Evolutionary conservation across 53 echinoderm and acorn worm genomes (phyloP), one percentile per base, ranked within the genome.

Genomic region (Echinometra lucunter): DNA sequence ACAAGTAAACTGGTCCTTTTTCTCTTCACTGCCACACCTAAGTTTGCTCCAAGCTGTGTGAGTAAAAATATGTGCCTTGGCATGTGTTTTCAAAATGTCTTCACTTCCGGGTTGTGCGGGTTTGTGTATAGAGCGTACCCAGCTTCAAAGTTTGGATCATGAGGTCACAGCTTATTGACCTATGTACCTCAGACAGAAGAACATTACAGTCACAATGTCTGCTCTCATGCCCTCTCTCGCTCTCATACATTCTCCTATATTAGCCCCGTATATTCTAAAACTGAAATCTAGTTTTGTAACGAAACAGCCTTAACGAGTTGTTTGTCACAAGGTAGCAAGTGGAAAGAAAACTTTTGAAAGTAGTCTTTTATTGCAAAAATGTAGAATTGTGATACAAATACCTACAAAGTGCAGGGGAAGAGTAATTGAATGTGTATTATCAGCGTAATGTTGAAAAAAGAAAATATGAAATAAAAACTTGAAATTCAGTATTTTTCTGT

Each of bases 71-170:
- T 30, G 28, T 85, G 10, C 53, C 49, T 49, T 49, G 44, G 58
- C 90, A 58, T 40, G 37, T 58, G 37, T 90, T 66, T 21, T 66
- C 38, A 92, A 92, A 78, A 92, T 92, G 92, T 78, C 92, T 92
- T 92, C 92, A 57, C 92, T 92, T 92, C 92, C 92, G 92, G 92
- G 89, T 89, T 89, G 37, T 37, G 42, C 28, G 25, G 60, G 49
- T 91, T 72, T 34, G 28, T 70, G 44, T 66, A 38, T 37, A 18
- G 38, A 17, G 21, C 21, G 19, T 78, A 69, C 69, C 78, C 40
- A 3, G 75, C 55, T 44, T 67, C 69, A 28, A 78, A 92, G 55
- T 92, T 78, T 56, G 75, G 35, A 30, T 18, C 58, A 80, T 37
- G 81, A 78, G 93, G 93, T 92, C 93, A 92, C 6, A 28, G 30